Percentiles rank a stretch among this genome's conserved stretches.
phyloP scores from a whole-genome alignment of 2,113 vertebrate species.

The Calyptomena viridis region DNA sequence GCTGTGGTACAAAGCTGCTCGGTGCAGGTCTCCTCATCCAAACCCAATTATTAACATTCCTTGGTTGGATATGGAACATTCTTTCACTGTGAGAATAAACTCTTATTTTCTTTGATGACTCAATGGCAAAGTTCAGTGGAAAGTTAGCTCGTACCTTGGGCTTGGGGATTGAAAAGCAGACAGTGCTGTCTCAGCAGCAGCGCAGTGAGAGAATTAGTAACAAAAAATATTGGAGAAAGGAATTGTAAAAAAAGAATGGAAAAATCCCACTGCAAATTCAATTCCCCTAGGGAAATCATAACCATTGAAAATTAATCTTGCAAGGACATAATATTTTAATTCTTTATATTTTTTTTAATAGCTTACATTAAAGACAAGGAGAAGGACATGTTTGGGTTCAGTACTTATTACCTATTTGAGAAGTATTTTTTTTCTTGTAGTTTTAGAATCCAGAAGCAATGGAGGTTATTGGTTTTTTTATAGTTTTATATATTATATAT shows the following conservation, averaged over 20 bases:
- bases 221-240: background rate
- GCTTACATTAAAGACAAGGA: background rate
- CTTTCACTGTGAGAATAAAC: background rate
- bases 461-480: no score
- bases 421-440: background rate
- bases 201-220: background rate
- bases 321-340: background rate
- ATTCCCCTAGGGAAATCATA: background rate
- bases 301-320: background rate
- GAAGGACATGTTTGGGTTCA: background rate
- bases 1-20: background rate
- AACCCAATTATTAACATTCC: background rate
- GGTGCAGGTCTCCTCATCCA: background rate
- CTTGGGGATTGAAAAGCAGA: background rate
- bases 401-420: background rate
- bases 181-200: background rate
- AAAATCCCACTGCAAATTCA: background rate
- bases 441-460: background rate
- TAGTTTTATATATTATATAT: no score
- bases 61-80: rapidly evolving
- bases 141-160: background rate
- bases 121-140: background rate
- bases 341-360: background rate
- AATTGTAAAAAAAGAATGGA: background rate
- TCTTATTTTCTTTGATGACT: background rate